A percentile compares a stretch with the other conserved stretches of the same genome.
Conservation (phyloP, 2,113 vertebrate genomes). For the Tauraco erythrolophus region DNA sequence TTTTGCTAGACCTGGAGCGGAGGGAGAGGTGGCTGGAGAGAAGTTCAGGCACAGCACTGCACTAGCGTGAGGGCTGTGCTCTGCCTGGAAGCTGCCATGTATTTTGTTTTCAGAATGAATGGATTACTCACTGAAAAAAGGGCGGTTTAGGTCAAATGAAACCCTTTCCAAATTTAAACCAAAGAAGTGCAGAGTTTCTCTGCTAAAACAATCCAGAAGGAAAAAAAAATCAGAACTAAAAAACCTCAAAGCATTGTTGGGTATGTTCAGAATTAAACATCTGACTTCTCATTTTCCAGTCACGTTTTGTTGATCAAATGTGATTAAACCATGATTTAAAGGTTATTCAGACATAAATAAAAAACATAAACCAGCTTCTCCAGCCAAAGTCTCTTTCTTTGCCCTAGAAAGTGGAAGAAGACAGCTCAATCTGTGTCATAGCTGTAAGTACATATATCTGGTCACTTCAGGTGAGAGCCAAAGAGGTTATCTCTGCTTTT, state of each 20-base stretch:
- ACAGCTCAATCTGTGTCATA: not conserved
- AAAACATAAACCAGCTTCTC: not conserved
- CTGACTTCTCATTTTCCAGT: slow-evolving; percentile 1
- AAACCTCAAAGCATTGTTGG: not conserved
- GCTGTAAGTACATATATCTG: not conserved
- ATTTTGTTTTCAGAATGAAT: not conserved
- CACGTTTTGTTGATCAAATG: not conserved
- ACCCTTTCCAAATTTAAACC: not conserved
- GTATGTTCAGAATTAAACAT: not conserved
- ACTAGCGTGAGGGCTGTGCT: rapidly evolving
- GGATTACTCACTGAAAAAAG: not conserved
- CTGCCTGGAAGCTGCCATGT: not conserved
- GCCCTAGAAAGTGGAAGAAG: not conserved
- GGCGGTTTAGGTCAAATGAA: not conserved
- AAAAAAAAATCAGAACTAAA: not conserved
- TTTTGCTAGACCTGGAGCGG: not conserved
- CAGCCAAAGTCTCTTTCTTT: not conserved
- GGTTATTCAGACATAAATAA: not conserved
- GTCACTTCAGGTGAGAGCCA: not conserved
- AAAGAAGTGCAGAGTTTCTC: not conserved
- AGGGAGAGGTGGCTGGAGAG: not conserved
- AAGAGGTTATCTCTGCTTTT: not conserved
- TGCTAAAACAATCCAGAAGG: not conserved
- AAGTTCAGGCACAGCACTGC: rapidly evolving
- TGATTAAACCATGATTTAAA: slow-evolving; percentile 21